Base-by-base conservation (phyloP, 2,797 vertebrate genomes). In the Platalea minor region DNA sequence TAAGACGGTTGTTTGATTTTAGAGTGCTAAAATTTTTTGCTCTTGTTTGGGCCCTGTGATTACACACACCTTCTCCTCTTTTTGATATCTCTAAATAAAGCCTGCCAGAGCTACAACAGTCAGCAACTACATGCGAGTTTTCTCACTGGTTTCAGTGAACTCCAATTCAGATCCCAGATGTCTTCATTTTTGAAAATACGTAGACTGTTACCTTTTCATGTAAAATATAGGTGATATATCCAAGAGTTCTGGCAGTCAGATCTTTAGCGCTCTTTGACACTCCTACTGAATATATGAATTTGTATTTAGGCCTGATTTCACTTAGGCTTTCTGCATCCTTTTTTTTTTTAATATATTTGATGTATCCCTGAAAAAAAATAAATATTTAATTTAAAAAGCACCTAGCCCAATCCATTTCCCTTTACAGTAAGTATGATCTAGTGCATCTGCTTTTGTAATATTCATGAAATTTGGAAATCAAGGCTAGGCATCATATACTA, bases 351-450 rank as follows among this genome's bases (percentile, higher is more conserved):
- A 83, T 68, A 68, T 56, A 88, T 64, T 82, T 91, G 14, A 81
- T 79, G 28, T 48, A 46, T 82, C 83, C 77, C 70, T 87, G 53
- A 70, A 80, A 88, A 88, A 88, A 97, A 91, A 93, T 37, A 70
- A 91, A 70, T 85, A 91, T 90, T 91, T 96, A 91, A 94, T 90
- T 94, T 91, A 43, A 79, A 92, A 75, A 93, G 33, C 63, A 89
- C 74, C 81, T 89, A 79, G 65, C 19, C 50, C 37, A 94, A 88
- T 46, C 72, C 25, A 83, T 48, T 85, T 39, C 82, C 45, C 94
- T 91, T 93, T 84, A 95, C 8, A 60, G 54, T 92, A 89, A 92
- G 13, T 39, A 63, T 74, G 39, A 88, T 46, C 72, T 85, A 89
- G 54, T 80, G 37, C 35, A 60, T 88, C 63, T 59, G n/a, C 75